phyloP scores from a whole-genome alignment of 2,797 vertebrate species.

The Tarsius wallacei region DNA sequence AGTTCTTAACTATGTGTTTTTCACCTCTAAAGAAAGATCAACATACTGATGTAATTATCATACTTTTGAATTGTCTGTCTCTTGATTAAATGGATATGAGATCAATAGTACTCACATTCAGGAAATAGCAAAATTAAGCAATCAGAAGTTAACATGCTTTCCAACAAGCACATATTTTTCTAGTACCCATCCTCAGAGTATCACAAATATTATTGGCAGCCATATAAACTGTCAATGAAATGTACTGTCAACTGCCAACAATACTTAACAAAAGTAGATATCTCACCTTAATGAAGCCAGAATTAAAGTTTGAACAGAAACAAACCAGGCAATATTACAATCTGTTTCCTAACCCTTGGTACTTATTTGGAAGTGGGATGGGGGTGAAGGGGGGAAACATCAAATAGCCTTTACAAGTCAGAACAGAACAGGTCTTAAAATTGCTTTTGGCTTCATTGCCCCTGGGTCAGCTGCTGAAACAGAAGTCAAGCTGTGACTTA shows the following conservation, averaged over 20 bases:
- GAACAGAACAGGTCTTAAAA: constrained; percentile 80
- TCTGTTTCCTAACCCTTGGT: constrained; percentile 61
- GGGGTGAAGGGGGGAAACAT: constrained; percentile 8
- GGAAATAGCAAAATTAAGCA: constrained; percentile 17
- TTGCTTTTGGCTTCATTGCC: constrained; percentile 71
- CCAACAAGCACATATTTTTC: constrained; percentile 22
- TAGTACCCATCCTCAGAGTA: not conserved
- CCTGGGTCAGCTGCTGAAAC: constrained; percentile 79
- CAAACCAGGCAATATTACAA: constrained; percentile 10
- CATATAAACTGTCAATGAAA: constrained; percentile 39
- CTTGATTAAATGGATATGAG: constrained; percentile 37
- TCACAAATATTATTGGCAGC: not conserved
- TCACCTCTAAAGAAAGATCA: constrained; percentile 30
- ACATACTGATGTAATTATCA: constrained; percentile 16
- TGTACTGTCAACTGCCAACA: constrained; percentile 5
- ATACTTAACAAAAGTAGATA: not conserved
- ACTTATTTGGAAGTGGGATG: constrained; percentile 39
- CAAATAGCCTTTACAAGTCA: constrained; percentile 76
- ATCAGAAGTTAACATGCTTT: constrained; percentile 35
- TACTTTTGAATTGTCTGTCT: constrained; percentile 37
- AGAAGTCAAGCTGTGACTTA: constrained; percentile 82
- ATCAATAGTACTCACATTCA: not conserved
- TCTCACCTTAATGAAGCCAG: constrained; percentile 46
- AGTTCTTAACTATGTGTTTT: constrained; percentile 20
- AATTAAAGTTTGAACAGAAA: constrained; percentile 63